A percentile compares a stretch with the other conserved stretches of the same genome.
phyloP scores from a whole-genome alignment of 2,113 vertebrate genomes.

The Melanerpes aurifrons region DNA sequence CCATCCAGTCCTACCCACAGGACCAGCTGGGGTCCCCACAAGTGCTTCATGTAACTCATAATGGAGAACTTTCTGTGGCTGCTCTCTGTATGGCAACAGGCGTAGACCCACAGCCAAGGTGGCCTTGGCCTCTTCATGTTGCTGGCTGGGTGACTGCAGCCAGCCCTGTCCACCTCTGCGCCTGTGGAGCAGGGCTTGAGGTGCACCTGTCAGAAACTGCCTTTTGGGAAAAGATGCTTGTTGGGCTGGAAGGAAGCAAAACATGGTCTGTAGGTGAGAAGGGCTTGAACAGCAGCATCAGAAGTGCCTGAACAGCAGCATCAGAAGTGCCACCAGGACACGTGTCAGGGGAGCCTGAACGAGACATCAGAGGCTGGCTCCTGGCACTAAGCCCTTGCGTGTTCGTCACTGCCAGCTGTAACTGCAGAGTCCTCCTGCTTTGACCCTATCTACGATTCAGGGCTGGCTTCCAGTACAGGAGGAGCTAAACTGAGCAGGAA shows the following conservation, averaged over 20 bases:
- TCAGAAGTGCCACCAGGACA: not conserved
- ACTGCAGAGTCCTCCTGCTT: not conserved
- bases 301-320: not conserved
- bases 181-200: accelerated
- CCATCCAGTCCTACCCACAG: not conserved
- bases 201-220: not conserved
- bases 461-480: not conserved
- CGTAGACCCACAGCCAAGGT: not conserved
- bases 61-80: not conserved
- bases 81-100: not conserved
- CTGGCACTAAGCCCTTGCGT: accelerated
- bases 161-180: too few relatives aligned
- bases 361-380: not conserved
- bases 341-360: not conserved
- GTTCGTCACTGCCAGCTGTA: not conserved
- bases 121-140: not conserved
- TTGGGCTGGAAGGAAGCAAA: not conserved
- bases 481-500: not conserved
- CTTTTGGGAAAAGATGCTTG: not conserved
- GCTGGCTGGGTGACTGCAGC: not conserved
- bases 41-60: not conserved
- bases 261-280: not conserved
- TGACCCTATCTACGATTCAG: not conserved
- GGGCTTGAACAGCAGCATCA: not conserved
- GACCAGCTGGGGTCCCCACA: not conserved